These are phyloP conservation scores for Pachyuromys duprasi DNA, from an alignment of 2,797 vertebrate genomes.

Conservation along the genomic window DNA sequence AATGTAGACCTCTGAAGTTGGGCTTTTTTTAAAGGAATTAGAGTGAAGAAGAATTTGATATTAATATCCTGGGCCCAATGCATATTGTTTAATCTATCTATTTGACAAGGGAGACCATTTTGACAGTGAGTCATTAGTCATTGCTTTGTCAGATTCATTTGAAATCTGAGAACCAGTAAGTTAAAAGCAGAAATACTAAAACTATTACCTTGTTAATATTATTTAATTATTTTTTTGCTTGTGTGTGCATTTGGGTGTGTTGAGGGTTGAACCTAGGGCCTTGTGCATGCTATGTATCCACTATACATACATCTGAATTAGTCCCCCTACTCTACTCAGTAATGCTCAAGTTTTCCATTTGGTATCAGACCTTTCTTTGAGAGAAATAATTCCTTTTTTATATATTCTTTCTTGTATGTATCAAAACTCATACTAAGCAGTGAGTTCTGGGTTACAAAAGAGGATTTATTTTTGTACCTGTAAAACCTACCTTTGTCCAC, in stretches of 20 bases:
- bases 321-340: not conserved
- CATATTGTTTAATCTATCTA: not conserved
- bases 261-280: not conserved
- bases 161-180: constrained; percentile 36
- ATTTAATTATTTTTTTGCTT: not conserved
- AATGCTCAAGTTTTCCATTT: constrained; percentile 30
- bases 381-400: not conserved
- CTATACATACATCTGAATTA: not conserved
- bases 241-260: not conserved
- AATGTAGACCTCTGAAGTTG: not conserved
- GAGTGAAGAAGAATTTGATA: not conserved
- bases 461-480: no score
- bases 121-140: constrained; percentile 1
- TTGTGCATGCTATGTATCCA: not conserved
- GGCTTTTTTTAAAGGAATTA: constrained; percentile 18
- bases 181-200: constrained; percentile 41
- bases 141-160: constrained; percentile 38
- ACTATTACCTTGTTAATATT: constrained; percentile 35
- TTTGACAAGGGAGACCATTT: not conserved
- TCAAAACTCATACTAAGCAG: no score
- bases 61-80: not conserved
- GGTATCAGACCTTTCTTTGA: not conserved
- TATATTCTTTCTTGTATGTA: no score
- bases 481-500: no score
- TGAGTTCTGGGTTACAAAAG: no score